Conservation (phyloP, 2,113 vertebrate species). For the Telmatochromis brichardi region DNA sequence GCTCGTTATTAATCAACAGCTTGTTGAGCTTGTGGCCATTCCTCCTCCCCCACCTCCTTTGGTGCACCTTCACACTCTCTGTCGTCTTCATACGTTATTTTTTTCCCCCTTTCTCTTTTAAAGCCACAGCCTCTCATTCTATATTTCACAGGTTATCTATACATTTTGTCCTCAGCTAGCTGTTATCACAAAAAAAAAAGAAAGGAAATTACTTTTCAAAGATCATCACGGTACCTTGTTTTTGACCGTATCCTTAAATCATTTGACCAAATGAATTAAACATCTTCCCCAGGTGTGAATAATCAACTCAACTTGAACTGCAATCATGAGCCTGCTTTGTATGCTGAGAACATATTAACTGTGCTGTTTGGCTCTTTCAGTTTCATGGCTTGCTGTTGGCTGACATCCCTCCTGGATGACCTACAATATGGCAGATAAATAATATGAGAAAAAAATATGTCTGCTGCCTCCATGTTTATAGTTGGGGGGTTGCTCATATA, state of each 20-base stretch:
- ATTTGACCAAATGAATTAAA: background rate
- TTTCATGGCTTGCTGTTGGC: background rate
- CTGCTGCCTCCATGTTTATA: background rate
- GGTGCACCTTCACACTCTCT: background rate
- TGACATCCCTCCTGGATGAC: background rate
- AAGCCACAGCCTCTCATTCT: background rate
- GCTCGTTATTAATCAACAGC: slow-evolving; percentile 61
- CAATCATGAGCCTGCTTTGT: background rate
- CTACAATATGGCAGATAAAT: background rate
- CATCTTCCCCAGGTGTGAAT: background rate
- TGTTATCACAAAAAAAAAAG: background rate
- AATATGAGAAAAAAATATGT: background rate
- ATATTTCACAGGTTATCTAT: background rate
- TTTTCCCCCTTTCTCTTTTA: background rate
- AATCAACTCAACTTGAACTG: background rate
- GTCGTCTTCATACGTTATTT: background rate
- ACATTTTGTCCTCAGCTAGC: slow-evolving; percentile 1
- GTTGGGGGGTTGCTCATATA: background rate
- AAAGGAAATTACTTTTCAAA: background rate
- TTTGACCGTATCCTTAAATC: background rate
- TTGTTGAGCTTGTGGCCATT: slow-evolving; percentile 30
- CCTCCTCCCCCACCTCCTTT: background rate
- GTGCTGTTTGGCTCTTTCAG: background rate
- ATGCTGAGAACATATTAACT: background rate
- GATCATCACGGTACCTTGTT: background rate